Evolutionary conservation across 2,113 vertebrate genomes (phyloP).

Genomic region (Kryptolebias marmoratus): DNA sequence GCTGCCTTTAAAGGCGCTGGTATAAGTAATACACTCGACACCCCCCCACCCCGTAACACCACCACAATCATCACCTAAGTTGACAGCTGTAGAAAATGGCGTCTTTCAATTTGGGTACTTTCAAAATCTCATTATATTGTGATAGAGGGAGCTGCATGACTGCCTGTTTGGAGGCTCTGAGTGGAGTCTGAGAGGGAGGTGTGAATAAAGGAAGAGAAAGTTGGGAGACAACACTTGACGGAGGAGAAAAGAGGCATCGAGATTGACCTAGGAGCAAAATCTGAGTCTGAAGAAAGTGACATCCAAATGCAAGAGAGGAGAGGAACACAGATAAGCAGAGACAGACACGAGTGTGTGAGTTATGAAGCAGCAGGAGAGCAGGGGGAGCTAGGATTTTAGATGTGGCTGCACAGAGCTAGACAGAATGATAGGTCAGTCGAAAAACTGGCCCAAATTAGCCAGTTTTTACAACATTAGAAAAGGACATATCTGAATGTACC

Average conservation of each 20-base stretch:
- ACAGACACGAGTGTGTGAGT: neutral
- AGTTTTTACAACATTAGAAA: too few species aligned
- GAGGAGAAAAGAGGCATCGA: slow-evolving; percentile 16
- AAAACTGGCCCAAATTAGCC: too few species aligned
- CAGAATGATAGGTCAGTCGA: too few species aligned
- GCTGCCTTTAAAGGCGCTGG: slow-evolving; percentile 57
- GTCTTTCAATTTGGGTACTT: slow-evolving; percentile 79
- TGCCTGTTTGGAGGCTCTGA: slow-evolving; percentile 61
- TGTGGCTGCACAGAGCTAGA: neutral
- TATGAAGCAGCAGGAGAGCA: slow-evolving; percentile 16
- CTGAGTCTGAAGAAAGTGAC: slow-evolving; percentile 15
- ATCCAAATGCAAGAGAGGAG: slow-evolving; percentile 8
- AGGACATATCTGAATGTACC: too few species aligned
- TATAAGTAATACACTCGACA: slow-evolving; percentile 58
- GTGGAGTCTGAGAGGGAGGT: slow-evolving; percentile 15
- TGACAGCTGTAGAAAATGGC: slow-evolving; percentile 85
- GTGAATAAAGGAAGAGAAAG: slow-evolving; percentile 31
- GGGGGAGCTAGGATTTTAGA: slow-evolving; percentile 11
- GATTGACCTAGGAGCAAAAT: slow-evolving; percentile 13
- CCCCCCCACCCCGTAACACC: slow-evolving; percentile 8
- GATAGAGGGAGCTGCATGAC: slow-evolving; percentile 65
- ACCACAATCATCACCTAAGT: slow-evolving; percentile 52
- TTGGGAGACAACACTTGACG: slow-evolving; percentile 30
- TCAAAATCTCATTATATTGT: slow-evolving; percentile 79
- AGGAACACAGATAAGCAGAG: neutral